Base-by-base conservation (phyloP, 35 echinoderm and acorn worm species). In the Amphiura filiformis region DNA sequence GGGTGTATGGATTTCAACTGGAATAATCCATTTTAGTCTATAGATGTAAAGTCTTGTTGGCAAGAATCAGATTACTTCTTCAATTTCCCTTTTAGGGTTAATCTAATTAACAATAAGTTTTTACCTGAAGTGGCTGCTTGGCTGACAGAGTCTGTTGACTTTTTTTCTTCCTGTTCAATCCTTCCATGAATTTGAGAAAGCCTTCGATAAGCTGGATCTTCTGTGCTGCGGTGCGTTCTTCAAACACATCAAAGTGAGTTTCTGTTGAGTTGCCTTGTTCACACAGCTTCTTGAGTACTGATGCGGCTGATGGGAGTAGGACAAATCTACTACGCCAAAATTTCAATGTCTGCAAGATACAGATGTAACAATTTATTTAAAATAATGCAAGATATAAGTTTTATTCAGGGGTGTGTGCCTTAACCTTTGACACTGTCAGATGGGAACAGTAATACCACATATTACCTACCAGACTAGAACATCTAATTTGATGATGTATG, bases 241-340 rank as follows among this genome's bases (percentile, higher is more conserved):
- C 39, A 35, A 91, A 95, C 65, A 95, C 89, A 84, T 95, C 94
- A 36, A 82, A 64, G 15, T 32, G 82, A 57, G 77, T 23, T 79
- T 76, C 65, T 7, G 75, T 44, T 3, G 81, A 32, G 79, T 79
- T 86, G 84, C 79, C 82, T 23, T 78, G 40, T 26, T 91, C 93
- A 28, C 61, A 86, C 1, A 94, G 89, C 80, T 99, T 99, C 70
- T 89, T 88, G 9, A 94, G 78, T 31, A 91, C 80, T 14, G 93
- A 84, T 1, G 92, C 78, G 34, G 82, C 82, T 22, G 94, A 84
- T 13, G 96, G 96, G 37, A 99, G 86, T 34, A 99, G 81, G 1
- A 99, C 75, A 81, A 94, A 99, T 0, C 93, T 80, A 87, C 90
- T 93, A 7, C 96, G 87, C 96, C 96, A 99, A 75, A 94, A 99